Evolutionary conservation across 2,797 vertebrate species (phyloP).

Genomic region (Synaphobranchus kaupii): DNA sequence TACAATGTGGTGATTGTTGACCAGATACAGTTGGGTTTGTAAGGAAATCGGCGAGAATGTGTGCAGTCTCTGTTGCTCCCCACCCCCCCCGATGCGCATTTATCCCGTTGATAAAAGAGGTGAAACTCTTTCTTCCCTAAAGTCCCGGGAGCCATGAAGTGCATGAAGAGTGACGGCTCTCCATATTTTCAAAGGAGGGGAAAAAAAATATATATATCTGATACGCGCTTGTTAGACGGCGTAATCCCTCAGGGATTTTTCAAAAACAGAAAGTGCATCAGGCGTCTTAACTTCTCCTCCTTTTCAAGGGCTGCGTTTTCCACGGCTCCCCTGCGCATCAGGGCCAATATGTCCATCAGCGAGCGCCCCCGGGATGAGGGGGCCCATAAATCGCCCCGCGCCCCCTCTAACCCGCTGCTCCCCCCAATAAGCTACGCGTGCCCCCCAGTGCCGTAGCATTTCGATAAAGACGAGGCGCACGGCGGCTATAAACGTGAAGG

Average conservation of each 20-base stretch:
- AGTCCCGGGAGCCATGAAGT: constrained; percentile 43
- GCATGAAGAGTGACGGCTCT: constrained; percentile 37
- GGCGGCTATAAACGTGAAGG: constrained; percentile 50
- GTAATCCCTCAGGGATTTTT: constrained; percentile 27
- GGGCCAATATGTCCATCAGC: constrained; percentile 11
- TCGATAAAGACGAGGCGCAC: constrained; percentile 58
- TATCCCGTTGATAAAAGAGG: constrained; percentile 31
- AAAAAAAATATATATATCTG: constrained; percentile 47
- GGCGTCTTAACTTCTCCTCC: constrained; percentile 29
- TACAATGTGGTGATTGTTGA: not conserved
- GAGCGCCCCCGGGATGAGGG: constrained; percentile 21
- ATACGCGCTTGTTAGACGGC: constrained; percentile 39
- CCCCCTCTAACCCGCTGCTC: constrained; percentile 35
- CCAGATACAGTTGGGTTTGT: not conserved
- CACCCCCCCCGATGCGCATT: not conserved
- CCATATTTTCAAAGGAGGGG: constrained; percentile 28
- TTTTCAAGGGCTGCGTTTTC: constrained; percentile 49
- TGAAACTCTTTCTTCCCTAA: constrained; percentile 35
- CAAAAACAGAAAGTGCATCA: constrained; percentile 35
- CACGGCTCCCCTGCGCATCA: constrained; percentile 26
- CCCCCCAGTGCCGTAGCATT: constrained; percentile 53
- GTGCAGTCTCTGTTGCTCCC: not conserved
- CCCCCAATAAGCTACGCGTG: constrained; percentile 57
- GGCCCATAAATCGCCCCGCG: not conserved
- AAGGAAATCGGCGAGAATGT: not conserved